These are phyloP conservation scores for Neolamprologus ventralis DNA, from an alignment of 2,113 vertebrate genomes.

Conservation along the genomic window DNA sequence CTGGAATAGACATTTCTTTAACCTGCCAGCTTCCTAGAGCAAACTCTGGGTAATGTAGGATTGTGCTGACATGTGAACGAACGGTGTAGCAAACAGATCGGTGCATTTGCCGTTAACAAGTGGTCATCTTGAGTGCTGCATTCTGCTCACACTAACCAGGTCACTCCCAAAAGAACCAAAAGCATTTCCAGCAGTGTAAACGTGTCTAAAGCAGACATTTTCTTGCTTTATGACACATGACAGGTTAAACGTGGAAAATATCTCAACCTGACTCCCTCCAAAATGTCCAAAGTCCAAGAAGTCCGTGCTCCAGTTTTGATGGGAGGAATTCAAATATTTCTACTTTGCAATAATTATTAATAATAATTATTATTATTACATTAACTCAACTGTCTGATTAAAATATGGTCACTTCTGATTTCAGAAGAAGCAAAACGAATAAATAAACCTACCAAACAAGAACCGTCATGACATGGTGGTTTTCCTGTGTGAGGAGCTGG, in stretches of 20 bases:
- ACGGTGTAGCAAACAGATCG: not conserved
- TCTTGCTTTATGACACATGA: not conserved
- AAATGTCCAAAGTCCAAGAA: not conserved
- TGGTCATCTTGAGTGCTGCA: not conserved
- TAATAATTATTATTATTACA: not conserved
- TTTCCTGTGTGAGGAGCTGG: not conserved
- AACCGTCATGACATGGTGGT: not conserved
- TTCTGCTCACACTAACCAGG: not conserved
- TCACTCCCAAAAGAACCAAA: not conserved
- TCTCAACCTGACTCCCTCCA: not conserved
- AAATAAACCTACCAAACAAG: not conserved
- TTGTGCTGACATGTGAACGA: not conserved
- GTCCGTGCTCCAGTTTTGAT: not conserved
- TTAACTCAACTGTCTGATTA: not conserved
- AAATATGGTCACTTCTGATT: not conserved
- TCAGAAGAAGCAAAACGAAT: not conserved
- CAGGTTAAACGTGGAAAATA: accelerated
- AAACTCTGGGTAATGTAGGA: accelerated
- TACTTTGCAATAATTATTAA: not conserved
- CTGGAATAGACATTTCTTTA: not conserved
- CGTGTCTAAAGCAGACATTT: not conserved
- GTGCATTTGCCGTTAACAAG: not conserved
- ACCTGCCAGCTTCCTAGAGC: not conserved
- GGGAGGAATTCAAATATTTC: not conserved
- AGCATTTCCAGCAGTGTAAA: not conserved